Evolutionary conservation across 2,888 invertebrate species (phyloP).

Genomic region (Acanthosepion esculentum): DNA sequence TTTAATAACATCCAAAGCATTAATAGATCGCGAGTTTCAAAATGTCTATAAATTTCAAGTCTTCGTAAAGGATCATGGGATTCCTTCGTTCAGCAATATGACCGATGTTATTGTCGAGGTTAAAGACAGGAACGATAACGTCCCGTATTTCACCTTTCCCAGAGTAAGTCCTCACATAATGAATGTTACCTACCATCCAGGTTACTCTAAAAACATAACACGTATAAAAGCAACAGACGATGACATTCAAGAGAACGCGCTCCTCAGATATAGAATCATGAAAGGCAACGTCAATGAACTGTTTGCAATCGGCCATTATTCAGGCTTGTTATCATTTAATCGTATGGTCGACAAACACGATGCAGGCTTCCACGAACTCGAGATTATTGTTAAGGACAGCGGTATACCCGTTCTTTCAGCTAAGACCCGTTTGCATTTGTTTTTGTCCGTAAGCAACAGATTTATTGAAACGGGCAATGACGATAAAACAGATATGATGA

Average conservation of each 20-base stretch:
- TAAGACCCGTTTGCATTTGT: neutral
- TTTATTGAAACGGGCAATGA: neutral
- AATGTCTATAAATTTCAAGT: neutral
- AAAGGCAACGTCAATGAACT: neutral
- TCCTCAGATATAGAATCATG: neutral
- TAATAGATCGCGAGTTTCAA: neutral
- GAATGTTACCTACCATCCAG: neutral
- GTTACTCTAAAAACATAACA: neutral
- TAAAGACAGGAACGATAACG: neutral
- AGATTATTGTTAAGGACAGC: neutral
- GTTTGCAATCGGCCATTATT: neutral
- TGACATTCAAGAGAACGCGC: neutral
- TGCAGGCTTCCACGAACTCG: neutral
- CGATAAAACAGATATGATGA: neutral
- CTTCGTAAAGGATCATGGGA: constrained; percentile 33
- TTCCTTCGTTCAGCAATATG: neutral
- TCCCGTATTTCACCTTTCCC: neutral
- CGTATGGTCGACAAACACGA: neutral
- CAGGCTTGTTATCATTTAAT: neutral
- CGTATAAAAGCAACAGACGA: neutral
- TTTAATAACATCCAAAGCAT: neutral
- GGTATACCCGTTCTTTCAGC: neutral
- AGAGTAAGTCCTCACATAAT: neutral
- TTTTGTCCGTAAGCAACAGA: neutral
- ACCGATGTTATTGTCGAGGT: neutral